Base-by-base conservation (phyloP, 2,113 vertebrate species). In the Rafetus swinhoei region DNA sequence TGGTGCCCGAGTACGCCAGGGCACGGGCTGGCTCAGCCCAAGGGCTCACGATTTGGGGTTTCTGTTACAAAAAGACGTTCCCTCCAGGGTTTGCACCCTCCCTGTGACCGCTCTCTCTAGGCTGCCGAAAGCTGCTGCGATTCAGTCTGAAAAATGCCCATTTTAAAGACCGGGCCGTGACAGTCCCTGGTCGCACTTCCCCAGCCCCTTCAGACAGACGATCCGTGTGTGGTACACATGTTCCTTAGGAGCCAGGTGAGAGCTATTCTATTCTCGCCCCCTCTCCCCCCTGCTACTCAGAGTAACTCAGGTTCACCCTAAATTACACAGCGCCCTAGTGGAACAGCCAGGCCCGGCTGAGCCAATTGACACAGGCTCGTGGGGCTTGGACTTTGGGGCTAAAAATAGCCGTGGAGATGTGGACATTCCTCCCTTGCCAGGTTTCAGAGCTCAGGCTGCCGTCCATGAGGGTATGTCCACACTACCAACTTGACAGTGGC, bases 161-260 rank as follows among this genome's bases (percentile, higher is more conserved):
- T 54, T 0, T 22, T n/a, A 32, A 10, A 2, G 16, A 69, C 53
- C 29, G 60, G 32, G 35, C 35, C 0, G 0, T 5, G 25, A 12
- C 10, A 27, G 77, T 29, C 7, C 3, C 15, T 0, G 12, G 29
- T 45, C 27, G 8, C 88, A 4, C 3, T 29, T 60, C 29, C 29
- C 4, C 29, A 3, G 45, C 24, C 35, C 86, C 62, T 53, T 86
- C 79, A 81, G 4, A 82, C 89, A 32, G 9, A 91, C 81, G 92
- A 92, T 95, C 93, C 80, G 11, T 81, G 83, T 54, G 84, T 13
- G 82, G 95, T 92, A 79, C 94, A 88, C 94, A 93, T 62, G 86
- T 16, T 1, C 92, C 95, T 22, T 32, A 22, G 79, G 19, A 55
- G 7, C n/a, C 5, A 2, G 45, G 6, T 45, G 45, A 45, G 45